Conservation (phyloP, 2,888 invertebrate genomes). For the Sceliomorpha sp. region DNA sequence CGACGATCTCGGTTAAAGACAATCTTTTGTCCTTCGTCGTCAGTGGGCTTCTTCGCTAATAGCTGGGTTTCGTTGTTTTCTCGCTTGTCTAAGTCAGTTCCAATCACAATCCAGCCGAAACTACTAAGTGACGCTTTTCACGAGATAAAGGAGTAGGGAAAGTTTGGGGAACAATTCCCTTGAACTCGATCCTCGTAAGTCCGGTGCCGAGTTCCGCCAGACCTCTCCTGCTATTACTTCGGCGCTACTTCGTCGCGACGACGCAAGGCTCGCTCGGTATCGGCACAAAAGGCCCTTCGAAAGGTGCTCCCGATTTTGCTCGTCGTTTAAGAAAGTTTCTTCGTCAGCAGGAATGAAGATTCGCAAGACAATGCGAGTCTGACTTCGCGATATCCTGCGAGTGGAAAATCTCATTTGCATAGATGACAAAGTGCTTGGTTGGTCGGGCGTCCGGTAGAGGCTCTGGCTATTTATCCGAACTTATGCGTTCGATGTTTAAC, state of each 20-base stretch:
- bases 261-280: slow-evolving; percentile 53
- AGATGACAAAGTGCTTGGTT: slow-evolving; percentile 2
- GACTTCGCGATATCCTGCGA: slow-evolving; percentile 8
- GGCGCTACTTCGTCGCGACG: slow-evolving; percentile 41
- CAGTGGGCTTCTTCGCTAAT: slow-evolving; percentile 20
- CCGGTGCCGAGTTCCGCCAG: slow-evolving; percentile 19
- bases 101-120: slow-evolving; percentile 60
- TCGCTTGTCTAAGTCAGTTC: slow-evolving; percentile 53
- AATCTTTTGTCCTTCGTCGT: slow-evolving; percentile 1
- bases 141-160: slow-evolving; percentile 39
- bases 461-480: no score
- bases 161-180: slow-evolving; percentile 57
- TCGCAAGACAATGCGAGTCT: slow-evolving; percentile 22
- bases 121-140: slow-evolving; percentile 60
- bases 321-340: slow-evolving; percentile 62
- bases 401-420: slow-evolving; percentile 12
- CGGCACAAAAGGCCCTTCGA: slow-evolving; percentile 51
- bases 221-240: slow-evolving; percentile 52
- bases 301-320: slow-evolving; percentile 51
- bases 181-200: slow-evolving; percentile 26
- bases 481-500: no score
- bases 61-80: slow-evolving; percentile 29
- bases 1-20: slow-evolving; percentile 10
- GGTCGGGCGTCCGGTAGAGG: no score
- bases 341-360: slow-evolving; percentile 23